A percentile compares a stretch with the other conserved stretches of the same genome.
These are phyloP conservation scores for Trichonephila inaurata DNA, from an alignment of 1,140 invertebrate species.

Conservation along the genomic window DNA sequence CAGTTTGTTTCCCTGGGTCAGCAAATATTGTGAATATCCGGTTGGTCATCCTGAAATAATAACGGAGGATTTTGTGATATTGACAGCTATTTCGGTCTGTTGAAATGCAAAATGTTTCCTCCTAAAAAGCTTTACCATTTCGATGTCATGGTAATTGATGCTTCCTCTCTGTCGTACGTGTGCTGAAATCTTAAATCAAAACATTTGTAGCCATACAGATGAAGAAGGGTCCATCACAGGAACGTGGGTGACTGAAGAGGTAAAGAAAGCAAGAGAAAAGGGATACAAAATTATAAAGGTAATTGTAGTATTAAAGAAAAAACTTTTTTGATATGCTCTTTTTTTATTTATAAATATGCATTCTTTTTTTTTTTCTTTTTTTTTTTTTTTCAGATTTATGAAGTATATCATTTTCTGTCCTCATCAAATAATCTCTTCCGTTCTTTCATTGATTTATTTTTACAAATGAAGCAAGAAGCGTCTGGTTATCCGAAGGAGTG, in stretches of 20 bases:
- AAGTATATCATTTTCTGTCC: constrained; percentile 1
- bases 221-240: constrained; percentile 79
- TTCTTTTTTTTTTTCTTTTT: constrained; percentile 15
- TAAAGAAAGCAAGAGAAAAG: constrained; percentile 79
- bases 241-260: constrained; percentile 80
- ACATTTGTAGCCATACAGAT: constrained; percentile 77
- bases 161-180: constrained; percentile 50
- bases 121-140: not conserved
- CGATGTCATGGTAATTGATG: constrained; percentile 22
- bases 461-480: not conserved
- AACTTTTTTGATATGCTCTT: not conserved
- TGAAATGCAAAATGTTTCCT: constrained; percentile 2
- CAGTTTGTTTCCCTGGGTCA: constrained; percentile 28
- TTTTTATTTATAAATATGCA: not conserved
- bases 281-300: constrained; percentile 78
- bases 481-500: too few species aligned
- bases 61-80: too few species aligned
- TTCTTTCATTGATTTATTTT: constrained; percentile 7
- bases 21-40: constrained; percentile 1
- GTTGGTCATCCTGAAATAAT: not conserved
- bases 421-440: not conserved
- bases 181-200: constrained; percentile 76
- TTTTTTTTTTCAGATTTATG: constrained; percentile 25
- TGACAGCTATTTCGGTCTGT: not conserved
- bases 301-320: not conserved